A percentile compares a stretch with the other conserved stretches of the same genome.
phyloP scores from a whole-genome alignment of 2,113 vertebrate genomes.

The Orycteropus afer region DNA sequence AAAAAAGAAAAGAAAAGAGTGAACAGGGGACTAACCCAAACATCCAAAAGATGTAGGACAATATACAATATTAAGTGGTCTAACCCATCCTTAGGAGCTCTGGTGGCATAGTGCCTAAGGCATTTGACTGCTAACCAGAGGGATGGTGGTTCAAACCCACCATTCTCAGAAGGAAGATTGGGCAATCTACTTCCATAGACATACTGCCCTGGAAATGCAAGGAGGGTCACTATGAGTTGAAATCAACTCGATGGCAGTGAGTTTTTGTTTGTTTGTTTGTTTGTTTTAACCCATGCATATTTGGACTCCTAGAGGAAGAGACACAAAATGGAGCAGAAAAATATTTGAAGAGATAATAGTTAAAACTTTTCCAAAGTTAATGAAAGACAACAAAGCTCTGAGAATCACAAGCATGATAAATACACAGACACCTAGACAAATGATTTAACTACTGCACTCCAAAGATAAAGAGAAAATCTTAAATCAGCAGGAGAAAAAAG shows the following conservation, averaged over 20 bases:
- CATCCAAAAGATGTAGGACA: background rate
- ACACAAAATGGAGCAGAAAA: background rate
- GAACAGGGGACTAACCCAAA: background rate
- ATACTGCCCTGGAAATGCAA: too few species aligned
- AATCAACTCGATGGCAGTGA: too few species aligned
- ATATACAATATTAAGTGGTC: background rate
- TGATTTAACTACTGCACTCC: background rate
- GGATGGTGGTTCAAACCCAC: too few species aligned
- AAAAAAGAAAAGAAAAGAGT: too few species aligned
- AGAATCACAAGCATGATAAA: background rate
- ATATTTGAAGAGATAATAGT: background rate
- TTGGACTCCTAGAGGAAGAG: background rate
- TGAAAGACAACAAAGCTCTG: background rate
- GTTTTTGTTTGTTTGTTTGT: too few species aligned
- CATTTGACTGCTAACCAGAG: too few species aligned
- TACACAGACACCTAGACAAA: background rate
- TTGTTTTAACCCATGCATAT: background rate
- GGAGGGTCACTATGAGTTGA: too few species aligned
- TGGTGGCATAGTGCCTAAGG: too few species aligned
- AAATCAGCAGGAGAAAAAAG: background rate
- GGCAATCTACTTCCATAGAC: too few species aligned
- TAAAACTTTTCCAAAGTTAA: background rate
- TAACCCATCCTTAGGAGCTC: background rate
- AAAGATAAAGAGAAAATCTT: too few species aligned
- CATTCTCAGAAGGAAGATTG: too few species aligned